phyloP scores from a whole-genome alignment of 2,113 vertebrate genomes.

The Eptesicus fuscus region DNA sequence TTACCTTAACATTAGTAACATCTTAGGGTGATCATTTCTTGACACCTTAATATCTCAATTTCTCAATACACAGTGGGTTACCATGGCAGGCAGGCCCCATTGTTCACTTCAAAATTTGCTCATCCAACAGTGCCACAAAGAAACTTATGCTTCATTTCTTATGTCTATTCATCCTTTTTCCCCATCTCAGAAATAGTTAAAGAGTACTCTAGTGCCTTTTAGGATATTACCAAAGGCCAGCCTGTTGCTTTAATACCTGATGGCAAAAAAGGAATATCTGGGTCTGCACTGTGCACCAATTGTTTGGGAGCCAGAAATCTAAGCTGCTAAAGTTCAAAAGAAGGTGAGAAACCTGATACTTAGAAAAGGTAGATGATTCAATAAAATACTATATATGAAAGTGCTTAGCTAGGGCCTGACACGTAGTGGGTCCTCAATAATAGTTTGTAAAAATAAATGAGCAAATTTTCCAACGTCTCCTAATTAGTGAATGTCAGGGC shows the following conservation, averaged over 20 bases:
- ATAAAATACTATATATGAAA: not conserved
- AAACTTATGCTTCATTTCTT: not conserved
- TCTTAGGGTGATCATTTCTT: not conserved
- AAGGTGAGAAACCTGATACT: not conserved
- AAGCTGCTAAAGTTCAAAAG: not conserved
- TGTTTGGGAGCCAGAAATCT: not conserved
- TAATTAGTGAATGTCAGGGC: not conserved
- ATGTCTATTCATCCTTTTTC: not conserved
- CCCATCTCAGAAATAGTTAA: not conserved
- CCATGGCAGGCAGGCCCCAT: not conserved
- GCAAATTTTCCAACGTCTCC: not conserved
- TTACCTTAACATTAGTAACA: not conserved
- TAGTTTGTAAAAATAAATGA: constrained; percentile 12
- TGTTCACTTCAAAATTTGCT: constrained; percentile 31
- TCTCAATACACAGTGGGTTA: not conserved
- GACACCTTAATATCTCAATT: not conserved
- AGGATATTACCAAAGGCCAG: not conserved
- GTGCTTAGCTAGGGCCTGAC: not conserved
- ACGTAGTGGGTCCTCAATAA: not conserved
- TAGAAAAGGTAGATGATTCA: not conserved
- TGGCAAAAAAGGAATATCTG: not conserved
- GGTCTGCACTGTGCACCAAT: not conserved
- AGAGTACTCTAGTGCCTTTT: not conserved
- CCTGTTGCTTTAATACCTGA: not conserved
- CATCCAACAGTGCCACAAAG: not conserved